phyloP scores from a whole-genome alignment of 1,140 invertebrate species.

The Drosophila carrolli region DNA sequence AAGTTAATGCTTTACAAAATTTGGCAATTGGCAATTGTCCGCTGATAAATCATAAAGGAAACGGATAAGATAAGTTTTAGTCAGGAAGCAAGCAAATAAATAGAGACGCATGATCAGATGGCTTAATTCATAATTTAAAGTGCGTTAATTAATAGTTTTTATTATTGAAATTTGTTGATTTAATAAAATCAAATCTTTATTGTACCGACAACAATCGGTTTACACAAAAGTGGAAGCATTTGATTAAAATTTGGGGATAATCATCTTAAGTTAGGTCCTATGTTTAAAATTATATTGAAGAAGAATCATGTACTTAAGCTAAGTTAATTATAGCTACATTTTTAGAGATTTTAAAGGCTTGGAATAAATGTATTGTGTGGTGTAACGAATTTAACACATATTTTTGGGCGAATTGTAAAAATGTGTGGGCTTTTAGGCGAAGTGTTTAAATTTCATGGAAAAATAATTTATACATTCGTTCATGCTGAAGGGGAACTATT shows the following conservation, averaged over 20 bases:
- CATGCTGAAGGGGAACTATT: too few relatives aligned
- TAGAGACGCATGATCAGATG: background rate
- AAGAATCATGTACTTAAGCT: too few relatives aligned
- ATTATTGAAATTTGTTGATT: background rate
- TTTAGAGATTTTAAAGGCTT: too few relatives aligned
- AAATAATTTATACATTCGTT: background rate
- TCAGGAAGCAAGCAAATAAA: background rate
- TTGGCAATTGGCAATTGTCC: slow-evolving; percentile 3
- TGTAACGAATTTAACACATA: background rate
- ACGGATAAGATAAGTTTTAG: slow-evolving; percentile 17
- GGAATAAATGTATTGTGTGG: too few relatives aligned
- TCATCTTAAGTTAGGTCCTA: too few relatives aligned
- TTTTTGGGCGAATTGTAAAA: background rate
- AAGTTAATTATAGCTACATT: too few relatives aligned
- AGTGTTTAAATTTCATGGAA: background rate
- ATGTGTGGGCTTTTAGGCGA: slow-evolving; percentile 1
- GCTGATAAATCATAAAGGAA: slow-evolving; percentile 8
- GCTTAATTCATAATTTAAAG: background rate
- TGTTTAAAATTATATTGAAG: too few relatives aligned
- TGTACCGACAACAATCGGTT: background rate
- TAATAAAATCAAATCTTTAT: background rate
- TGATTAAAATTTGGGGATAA: too few relatives aligned
- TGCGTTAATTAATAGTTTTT: background rate
- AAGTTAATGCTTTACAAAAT: background rate
- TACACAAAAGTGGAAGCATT: too few relatives aligned